phyloP scores from a whole-genome alignment of 1,140 invertebrate species.

The Spodoptera litura region DNA sequence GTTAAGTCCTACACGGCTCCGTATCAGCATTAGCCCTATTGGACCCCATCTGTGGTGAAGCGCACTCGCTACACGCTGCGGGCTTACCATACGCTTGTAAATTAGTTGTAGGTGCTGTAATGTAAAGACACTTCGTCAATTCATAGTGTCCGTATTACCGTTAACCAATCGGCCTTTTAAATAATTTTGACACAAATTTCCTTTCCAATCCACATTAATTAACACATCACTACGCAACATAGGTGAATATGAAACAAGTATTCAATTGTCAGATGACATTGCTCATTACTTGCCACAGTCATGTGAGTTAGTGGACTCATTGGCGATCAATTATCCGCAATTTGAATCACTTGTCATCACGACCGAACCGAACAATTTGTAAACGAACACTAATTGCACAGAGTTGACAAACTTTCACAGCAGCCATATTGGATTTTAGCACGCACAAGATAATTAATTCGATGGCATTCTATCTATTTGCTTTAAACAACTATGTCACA shows the following conservation, averaged over 20 bases:
- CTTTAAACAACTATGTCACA: constrained; percentile 27
- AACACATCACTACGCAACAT: constrained; percentile 14
- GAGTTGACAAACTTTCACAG: constrained; percentile 72
- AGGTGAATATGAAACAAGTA: constrained; percentile 18
- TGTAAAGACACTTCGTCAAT: neutral
- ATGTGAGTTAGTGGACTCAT: constrained; percentile 69
- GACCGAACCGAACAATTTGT: constrained; percentile 71
- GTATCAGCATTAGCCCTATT: too few species aligned
- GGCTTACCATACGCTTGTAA: neutral
- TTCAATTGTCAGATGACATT: constrained; percentile 48
- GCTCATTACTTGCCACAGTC: constrained; percentile 62
- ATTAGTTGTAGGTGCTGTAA: neutral
- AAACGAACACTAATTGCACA: constrained; percentile 76
- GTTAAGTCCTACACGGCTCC: too few species aligned
- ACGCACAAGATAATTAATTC: constrained; percentile 69
- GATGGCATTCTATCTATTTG: constrained; percentile 41
- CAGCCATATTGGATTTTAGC: constrained; percentile 58
- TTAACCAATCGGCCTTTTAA: constrained; percentile 13
- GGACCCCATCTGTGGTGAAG: too few species aligned
- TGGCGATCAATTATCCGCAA: constrained; percentile 81
- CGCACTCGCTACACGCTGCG: too few species aligned
- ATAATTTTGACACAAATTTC: constrained; percentile 30
- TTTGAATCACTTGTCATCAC: constrained; percentile 79
- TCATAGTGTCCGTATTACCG: neutral
- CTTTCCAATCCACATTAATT: constrained; percentile 25